Percentiles rank a stretch among this genome's conserved stretches.
phyloP scores from a whole-genome alignment of 2,113 vertebrate species.

The Morone chrysops region DNA sequence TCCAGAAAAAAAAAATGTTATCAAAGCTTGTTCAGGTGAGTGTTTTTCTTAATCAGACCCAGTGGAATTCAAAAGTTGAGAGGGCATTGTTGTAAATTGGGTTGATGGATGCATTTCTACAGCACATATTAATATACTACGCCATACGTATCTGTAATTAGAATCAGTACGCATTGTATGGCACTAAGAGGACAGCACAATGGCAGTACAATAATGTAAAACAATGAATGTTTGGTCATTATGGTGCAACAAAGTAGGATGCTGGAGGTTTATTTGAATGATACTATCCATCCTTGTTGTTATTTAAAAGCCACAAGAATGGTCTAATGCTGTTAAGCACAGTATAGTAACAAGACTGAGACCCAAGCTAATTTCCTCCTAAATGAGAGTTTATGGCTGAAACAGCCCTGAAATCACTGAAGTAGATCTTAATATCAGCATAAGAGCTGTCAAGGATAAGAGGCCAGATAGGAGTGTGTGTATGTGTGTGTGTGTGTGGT shows the following conservation, averaged over 20 bases:
- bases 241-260: conserved; percentile 64
- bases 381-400: conserved; percentile 86
- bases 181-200: conserved; percentile 57
- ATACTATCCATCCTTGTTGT: conserved; percentile 79
- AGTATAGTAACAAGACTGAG: conserved; percentile 78
- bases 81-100: conserved; percentile 7
- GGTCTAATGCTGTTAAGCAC: conserved; percentile 83
- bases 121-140: conserved; percentile 28
- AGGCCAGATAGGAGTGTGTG: conserved; percentile 63
- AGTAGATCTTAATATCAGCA: conserved; percentile 84
- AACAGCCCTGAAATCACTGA: conserved; percentile 76
- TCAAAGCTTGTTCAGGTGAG: conserved; percentile 9
- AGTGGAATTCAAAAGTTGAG: conserved; percentile 6
- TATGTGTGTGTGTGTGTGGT: conserved; percentile 22
- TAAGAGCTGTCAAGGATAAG: conserved; percentile 81
- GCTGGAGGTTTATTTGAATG: conserved; percentile 75
- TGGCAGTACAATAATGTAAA: conserved; percentile 70
- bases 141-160: conserved; percentile 44
- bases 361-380: conserved; percentile 79
- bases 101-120: conserved; percentile 13
- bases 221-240: conserved; percentile 74
- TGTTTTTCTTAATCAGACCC: not conserved
- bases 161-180: conserved; percentile 39
- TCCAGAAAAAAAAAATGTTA: conserved; percentile 2
- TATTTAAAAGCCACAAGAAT: conserved; percentile 82